A percentile compares a stretch with the other conserved stretches of the same genome.
phyloP scores from a whole-genome alignment of 2,888 invertebrate species.

The Aphelenchoides bicaudatus region DNA sequence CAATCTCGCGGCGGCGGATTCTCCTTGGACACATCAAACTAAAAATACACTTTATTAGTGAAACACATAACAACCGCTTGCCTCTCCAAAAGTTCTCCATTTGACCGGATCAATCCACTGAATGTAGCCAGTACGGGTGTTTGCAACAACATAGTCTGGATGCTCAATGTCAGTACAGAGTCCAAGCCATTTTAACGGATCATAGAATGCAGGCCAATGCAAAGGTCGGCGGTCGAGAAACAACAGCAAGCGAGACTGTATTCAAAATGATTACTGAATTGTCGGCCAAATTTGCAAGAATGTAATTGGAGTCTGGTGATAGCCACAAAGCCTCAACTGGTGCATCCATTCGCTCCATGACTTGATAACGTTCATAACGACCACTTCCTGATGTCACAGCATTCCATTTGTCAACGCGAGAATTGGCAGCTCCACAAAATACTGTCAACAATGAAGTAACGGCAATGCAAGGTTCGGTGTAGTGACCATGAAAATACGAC shows the following conservation, averaged over 20 bases:
- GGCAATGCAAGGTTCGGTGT: slow-evolving; percentile 24
- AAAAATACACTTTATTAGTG: slow-evolving; percentile 5
- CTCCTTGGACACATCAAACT: slow-evolving; percentile 35
- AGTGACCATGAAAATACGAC: slow-evolving; percentile 27
- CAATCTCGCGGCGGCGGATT: slow-evolving; percentile 35
- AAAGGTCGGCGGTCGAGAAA: slow-evolving; percentile 24
- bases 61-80: slow-evolving; percentile 12
- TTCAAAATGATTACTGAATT: slow-evolving; percentile 42
- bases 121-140: slow-evolving; percentile 42
- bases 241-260: slow-evolving; percentile 41
- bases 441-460: slow-evolving; percentile 23
- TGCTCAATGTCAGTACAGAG: slow-evolving; percentile 35
- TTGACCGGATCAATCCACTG: slow-evolving; percentile 46
- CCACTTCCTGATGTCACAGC: slow-evolving; percentile 28
- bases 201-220: slow-evolving; percentile 22
- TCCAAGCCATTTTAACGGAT: slow-evolving; percentile 17
- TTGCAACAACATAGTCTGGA: slow-evolving; percentile 36
- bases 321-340: slow-evolving; percentile 23
- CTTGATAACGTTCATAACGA: slow-evolving; percentile 26
- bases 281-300: slow-evolving; percentile 37
- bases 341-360: slow-evolving; percentile 30
- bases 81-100: slow-evolving; percentile 34
- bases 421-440: slow-evolving; percentile 33
- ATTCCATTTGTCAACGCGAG: slow-evolving; percentile 30
- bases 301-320: slow-evolving; percentile 22